Evolutionary conservation across 2,113 vertebrate genomes (phyloP).

Genomic region (mouse (Mus musculus)): GRCm39 chr6:14511001-14511500

Average conservation of each 20-base stretch:
- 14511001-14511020: too few species aligned
- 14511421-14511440: background rate
- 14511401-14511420: background rate
- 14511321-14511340: background rate
- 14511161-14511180: background rate
- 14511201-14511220: background rate
- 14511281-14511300: background rate
- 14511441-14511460: background rate
- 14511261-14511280: background rate
- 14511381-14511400: background rate
- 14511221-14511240: background rate
- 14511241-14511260: background rate
- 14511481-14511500: background rate
- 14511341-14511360: background rate
- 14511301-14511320: background rate
- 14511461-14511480: background rate
- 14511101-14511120: too few species aligned
- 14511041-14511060: background rate
- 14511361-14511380: background rate
- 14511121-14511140: too few species aligned
- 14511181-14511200: background rate
- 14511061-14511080: background rate
- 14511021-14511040: background rate
- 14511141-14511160: background rate
- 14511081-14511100: background rate